phyloP scores from a whole-genome alignment of 2,113 vertebrate genomes.

The Tautogolabrus adspersus region DNA sequence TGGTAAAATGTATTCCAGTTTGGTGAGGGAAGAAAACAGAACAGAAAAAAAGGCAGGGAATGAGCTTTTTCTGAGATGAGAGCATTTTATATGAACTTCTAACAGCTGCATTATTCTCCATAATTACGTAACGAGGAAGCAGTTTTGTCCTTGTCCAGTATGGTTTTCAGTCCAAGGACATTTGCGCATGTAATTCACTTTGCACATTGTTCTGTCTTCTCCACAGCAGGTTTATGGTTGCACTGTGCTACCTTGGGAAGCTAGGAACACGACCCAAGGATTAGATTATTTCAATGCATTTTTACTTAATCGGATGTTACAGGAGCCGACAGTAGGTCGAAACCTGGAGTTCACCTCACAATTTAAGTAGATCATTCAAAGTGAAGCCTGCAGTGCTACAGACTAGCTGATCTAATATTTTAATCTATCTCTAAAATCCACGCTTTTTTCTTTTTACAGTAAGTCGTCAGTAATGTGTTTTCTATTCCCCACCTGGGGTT shows the following conservation, averaged over 20 bases:
- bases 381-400: conserved; percentile 2
- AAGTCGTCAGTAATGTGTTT: conserved; percentile 13
- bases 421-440: conserved; percentile 11
- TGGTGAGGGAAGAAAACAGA: not conserved
- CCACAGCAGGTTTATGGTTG: conserved; percentile 11
- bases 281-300: conserved; percentile 17
- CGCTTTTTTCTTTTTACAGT: conserved; percentile 28
- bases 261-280: not conserved
- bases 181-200: conserved; percentile 40
- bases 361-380: conserved; percentile 6
- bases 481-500: not conserved
- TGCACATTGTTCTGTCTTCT: conserved; percentile 15
- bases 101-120: conserved; percentile 48
- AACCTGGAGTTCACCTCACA: not conserved
- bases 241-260: conserved; percentile 1
- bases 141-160: conserved; percentile 1
- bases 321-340: not conserved
- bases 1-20: conserved; percentile 16
- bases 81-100: conserved; percentile 39
- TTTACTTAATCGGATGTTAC: conserved; percentile 21
- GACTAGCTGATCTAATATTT: conserved; percentile 22
- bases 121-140: conserved; percentile 14
- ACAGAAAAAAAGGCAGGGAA: conserved; percentile 32
- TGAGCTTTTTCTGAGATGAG: conserved; percentile 50
- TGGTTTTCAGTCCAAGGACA: conserved; percentile 29